Evolutionary conservation across 2,113 vertebrate species (phyloP).

Genomic region (Neodontobutis hainanensis): DNA sequence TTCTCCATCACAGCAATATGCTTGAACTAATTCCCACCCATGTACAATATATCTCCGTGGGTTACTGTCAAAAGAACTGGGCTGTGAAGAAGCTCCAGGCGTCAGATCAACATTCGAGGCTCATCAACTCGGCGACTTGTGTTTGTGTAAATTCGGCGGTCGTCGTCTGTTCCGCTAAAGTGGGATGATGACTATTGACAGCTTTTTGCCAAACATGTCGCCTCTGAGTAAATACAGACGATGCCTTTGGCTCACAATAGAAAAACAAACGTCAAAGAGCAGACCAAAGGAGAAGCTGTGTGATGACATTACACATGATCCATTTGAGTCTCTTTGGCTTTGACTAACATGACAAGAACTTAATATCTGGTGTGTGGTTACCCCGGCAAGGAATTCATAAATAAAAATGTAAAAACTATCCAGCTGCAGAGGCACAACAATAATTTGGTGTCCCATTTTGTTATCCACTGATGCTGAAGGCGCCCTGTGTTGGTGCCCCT

Average conservation of each 20-base stretch:
- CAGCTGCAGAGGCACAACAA: no score
- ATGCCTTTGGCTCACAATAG: slow-evolving; percentile 61
- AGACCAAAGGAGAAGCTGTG: slow-evolving; percentile 4
- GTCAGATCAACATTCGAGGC: slow-evolving; percentile 62
- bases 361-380: no score
- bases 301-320: no score
- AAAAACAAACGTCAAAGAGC: slow-evolving; percentile 63
- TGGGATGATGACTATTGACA: slow-evolving; percentile 71
- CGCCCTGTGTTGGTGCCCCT: no score
- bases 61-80: slow-evolving; percentile 46
- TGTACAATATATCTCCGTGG: slow-evolving; percentile 54
- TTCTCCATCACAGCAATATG: slow-evolving; percentile 41
- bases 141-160: slow-evolving; percentile 66
- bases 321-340: no score
- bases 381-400: no score
- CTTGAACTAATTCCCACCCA: slow-evolving; percentile 53
- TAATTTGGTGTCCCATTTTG: no score
- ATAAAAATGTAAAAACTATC: no score
- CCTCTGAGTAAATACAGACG: slow-evolving; percentile 65
- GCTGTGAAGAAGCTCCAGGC: slow-evolving; percentile 55
- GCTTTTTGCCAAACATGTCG: slow-evolving; percentile 71
- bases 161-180: slow-evolving; percentile 47
- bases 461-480: no score
- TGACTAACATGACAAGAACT: no score
- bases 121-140: slow-evolving; percentile 62